Percentiles rank a stretch among this genome's conserved stretches.
Conservation (phyloP, 2,888 invertebrate species). For the Calameuta idolon region DNA sequence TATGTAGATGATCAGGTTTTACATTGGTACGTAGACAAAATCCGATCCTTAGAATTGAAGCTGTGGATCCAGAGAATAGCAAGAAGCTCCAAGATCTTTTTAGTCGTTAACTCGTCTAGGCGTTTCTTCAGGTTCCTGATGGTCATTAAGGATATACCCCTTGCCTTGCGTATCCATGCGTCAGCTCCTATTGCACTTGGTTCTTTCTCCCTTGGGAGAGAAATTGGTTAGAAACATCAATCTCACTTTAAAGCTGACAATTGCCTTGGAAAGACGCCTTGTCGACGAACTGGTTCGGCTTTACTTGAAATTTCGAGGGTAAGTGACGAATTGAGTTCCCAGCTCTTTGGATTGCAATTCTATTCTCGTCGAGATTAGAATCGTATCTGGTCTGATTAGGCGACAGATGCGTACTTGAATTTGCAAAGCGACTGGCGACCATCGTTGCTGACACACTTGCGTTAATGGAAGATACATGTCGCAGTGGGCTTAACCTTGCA, state of each 20-base stretch:
- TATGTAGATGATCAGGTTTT: not conserved
- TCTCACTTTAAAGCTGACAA: not conserved
- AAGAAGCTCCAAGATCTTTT: not conserved
- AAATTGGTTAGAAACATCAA: not conserved
- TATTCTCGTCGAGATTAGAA: not conserved
- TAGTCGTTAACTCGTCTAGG: not conserved
- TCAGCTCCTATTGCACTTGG: not conserved
- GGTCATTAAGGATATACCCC: not conserved
- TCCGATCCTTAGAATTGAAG: not conserved
- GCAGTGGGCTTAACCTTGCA: not conserved
- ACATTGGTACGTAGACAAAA: not conserved
- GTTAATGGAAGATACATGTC: constrained; percentile 59
- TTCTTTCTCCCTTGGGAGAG: not conserved
- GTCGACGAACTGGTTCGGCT: not conserved
- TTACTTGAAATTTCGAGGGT: not conserved
- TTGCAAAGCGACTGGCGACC: not conserved
- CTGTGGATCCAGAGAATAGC: not conserved
- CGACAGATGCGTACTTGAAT: not conserved
- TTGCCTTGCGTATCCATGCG: not conserved
- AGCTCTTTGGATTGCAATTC: not conserved
- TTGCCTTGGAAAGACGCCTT: not conserved
- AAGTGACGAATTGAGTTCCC: not conserved
- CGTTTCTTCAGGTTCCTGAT: not conserved
- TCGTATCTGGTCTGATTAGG: not conserved
- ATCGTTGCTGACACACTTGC: constrained; percentile 35